Evolutionary conservation across 1,140 invertebrate genomes (phyloP).

Genomic region (Drosophila pruinosa): DNA sequence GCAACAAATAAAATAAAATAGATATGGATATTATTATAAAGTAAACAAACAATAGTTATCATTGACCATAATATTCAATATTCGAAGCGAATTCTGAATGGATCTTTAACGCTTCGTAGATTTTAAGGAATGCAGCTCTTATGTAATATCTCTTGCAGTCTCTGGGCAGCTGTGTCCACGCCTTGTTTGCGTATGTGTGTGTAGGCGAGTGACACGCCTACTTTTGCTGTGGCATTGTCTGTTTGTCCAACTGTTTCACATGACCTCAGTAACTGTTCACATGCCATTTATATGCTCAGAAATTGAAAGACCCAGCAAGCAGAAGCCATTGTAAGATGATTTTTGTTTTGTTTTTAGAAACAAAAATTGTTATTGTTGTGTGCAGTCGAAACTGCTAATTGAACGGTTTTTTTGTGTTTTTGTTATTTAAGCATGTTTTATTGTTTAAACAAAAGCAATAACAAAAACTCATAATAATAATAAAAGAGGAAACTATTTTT

Average conservation of each 20-base stretch:
- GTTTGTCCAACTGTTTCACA: slow-evolving; percentile 56
- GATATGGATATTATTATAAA: too few relatives aligned
- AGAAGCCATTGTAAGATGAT: slow-evolving; percentile 17
- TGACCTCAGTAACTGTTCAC: slow-evolving; percentile 42
- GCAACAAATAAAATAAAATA: too few relatives aligned
- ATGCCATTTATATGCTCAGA: slow-evolving; percentile 5
- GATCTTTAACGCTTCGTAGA: too few relatives aligned
- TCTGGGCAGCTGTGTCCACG: not conserved
- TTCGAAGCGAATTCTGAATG: too few relatives aligned
- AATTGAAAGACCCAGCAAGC: slow-evolving; percentile 2
- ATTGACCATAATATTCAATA: too few relatives aligned
- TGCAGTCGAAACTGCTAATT: slow-evolving; percentile 56
- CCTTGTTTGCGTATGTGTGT: not conserved
- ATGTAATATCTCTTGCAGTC: too few relatives aligned
- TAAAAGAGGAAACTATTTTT: slow-evolving; percentile 27
- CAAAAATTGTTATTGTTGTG: slow-evolving; percentile 6
- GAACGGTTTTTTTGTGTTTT: slow-evolving; percentile 43
- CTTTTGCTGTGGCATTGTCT: not conserved
- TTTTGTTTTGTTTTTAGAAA: not conserved
- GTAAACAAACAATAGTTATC: too few relatives aligned
- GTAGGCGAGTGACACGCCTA: slow-evolving; percentile 6
- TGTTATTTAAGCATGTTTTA: slow-evolving; percentile 49
- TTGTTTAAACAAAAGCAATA: slow-evolving; percentile 47
- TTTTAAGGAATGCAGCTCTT: too few relatives aligned
- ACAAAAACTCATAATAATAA: slow-evolving; percentile 26